These are phyloP conservation scores for Bilobella aurantiaca DNA, from an alignment of 1,140 invertebrate genomes.

Conservation along the genomic window DNA sequence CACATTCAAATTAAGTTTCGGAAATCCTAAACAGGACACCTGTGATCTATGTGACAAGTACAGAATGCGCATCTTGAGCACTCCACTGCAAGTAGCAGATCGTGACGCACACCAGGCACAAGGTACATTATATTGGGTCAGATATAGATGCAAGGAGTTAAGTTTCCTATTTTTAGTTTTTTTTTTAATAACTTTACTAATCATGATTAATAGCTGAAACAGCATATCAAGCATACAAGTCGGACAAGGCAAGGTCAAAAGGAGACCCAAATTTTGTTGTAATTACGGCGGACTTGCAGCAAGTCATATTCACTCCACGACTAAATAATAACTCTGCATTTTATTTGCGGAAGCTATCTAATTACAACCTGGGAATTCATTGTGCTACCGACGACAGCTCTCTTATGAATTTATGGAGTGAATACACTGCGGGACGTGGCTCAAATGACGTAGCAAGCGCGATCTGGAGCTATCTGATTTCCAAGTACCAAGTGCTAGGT, in stretches of 20 bases:
- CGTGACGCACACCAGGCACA: neutral
- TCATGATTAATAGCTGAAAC: neutral
- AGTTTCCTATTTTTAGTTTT: neutral
- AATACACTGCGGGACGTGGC: slow-evolving; percentile 20
- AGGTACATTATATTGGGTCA: neutral
- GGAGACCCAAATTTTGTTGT: neutral
- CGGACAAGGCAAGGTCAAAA: neutral
- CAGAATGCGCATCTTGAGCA: neutral
- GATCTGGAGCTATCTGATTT: slow-evolving; percentile 19
- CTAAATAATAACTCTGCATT: neutral
- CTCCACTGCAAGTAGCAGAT: neutral
- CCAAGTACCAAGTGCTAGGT: slow-evolving; percentile 12
- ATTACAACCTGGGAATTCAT: slow-evolving; percentile 21
- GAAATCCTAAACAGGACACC: neutral
- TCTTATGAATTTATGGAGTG: slow-evolving; percentile 28
- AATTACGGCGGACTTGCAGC: neutral
- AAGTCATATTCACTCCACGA: neutral
- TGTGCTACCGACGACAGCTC: neutral
- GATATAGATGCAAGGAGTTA: neutral
- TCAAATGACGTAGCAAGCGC: slow-evolving; percentile 26
- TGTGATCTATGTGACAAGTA: slow-evolving; percentile 7
- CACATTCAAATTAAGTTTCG: neutral
- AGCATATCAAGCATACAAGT: neutral
- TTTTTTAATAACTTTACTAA: neutral
- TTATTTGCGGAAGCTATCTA: slow-evolving; percentile 15